These are phyloP conservation scores for Microtus montanus DNA, from an alignment of 2,113 vertebrate genomes.

Conservation along the genomic window DNA sequence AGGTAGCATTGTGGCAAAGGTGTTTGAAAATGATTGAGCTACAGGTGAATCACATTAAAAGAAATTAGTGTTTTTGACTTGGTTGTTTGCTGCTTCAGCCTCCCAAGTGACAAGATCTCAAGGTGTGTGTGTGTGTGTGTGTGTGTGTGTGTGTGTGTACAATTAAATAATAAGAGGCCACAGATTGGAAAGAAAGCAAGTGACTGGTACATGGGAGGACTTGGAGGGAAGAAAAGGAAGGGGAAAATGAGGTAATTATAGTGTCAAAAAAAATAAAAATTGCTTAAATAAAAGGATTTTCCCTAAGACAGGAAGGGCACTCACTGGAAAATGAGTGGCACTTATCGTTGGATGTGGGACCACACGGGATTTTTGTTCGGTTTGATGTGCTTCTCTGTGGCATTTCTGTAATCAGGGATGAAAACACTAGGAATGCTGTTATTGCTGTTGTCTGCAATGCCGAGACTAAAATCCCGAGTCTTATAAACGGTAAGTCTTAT, in stretches of 20 bases:
- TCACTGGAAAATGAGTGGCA: neutral
- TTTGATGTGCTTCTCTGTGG: neutral
- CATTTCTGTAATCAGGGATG: constrained; percentile 12
- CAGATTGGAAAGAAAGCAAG: neutral
- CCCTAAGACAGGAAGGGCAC: neutral
- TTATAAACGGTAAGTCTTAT: neutral
- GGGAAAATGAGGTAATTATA: neutral
- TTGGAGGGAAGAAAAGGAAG: neutral
- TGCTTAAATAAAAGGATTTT: neutral
- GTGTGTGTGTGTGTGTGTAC: neutral
- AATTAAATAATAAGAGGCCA: neutral
- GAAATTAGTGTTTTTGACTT: neutral
- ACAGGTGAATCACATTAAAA: neutral
- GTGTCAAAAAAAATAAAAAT: neutral
- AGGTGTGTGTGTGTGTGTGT: neutral
- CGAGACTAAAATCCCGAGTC: neutral
- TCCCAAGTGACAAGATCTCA: neutral
- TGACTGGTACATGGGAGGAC: neutral
- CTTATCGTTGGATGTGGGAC: neutral
- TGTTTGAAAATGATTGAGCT: neutral
- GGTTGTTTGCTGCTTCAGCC: neutral
- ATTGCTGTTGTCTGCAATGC: neutral
- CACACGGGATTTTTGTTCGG: neutral
- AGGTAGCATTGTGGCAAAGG: neutral
- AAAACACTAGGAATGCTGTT: neutral